A percentile compares a stretch with the other conserved stretches of the same genome.
phyloP scores from a whole-genome alignment of 2,797 vertebrate genomes.

The Coendou prehensilis region DNA sequence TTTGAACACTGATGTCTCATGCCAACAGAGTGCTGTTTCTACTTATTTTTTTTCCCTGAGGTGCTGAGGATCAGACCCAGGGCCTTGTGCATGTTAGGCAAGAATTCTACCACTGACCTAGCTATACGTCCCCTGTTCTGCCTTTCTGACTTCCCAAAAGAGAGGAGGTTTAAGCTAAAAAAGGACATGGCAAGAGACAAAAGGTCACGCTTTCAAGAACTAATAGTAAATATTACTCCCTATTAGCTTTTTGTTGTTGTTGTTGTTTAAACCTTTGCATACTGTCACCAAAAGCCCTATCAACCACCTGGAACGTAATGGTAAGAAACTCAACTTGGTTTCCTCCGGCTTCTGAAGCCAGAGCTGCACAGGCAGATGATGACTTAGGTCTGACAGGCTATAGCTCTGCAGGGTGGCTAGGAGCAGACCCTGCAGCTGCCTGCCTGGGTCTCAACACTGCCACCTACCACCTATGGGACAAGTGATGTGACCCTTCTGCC shows the following conservation, averaged over 20 bases:
- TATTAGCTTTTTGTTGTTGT: not conserved
- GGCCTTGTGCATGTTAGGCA: not conserved
- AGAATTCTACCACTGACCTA: not conserved
- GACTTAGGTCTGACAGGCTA: not conserved
- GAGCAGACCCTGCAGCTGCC: not conserved
- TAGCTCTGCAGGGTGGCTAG: not conserved
- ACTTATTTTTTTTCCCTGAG: not conserved
- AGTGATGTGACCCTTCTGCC: not conserved
- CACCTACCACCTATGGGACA: not conserved
- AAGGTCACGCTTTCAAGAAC: conserved; percentile 12
- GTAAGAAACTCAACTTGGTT: not conserved
- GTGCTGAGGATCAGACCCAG: not conserved
- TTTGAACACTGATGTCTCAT: not conserved
- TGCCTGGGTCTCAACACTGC: not conserved
- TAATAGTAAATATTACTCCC: not conserved
- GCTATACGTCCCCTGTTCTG: not conserved
- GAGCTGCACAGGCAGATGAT: not conserved
- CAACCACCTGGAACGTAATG: not conserved
- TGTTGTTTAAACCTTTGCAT: not conserved
- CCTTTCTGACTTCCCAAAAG: not conserved
- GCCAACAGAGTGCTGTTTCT: not conserved
- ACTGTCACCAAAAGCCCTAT: conserved; percentile 8
- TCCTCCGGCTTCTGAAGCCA: not conserved
- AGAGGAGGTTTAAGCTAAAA: not conserved
- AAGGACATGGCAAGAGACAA: not conserved